These are phyloP conservation scores for Morbakka virulenta DNA, from an alignment of 30 jellyfish, hydroid and myxozoan genomes.

Conservation along the genomic window DNA sequence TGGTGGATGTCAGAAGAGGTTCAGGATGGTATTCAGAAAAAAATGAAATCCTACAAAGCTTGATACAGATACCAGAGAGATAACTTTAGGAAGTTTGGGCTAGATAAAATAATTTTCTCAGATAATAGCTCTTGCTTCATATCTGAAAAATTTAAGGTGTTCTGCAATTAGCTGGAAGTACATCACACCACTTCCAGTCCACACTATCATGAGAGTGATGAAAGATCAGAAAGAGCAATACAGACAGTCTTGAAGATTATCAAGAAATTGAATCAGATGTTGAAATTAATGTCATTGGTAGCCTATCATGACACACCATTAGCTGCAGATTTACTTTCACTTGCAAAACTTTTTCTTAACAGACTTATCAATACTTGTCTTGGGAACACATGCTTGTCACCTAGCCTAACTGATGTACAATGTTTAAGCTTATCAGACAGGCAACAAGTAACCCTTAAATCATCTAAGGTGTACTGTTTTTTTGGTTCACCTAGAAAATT, in stretches of 20 bases:
- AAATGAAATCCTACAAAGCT: too few relatives aligned
- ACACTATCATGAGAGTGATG: constrained; percentile 19
- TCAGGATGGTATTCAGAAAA: too few relatives aligned
- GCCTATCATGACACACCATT: constrained; percentile 3
- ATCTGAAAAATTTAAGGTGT: background rate
- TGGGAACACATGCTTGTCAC: background rate
- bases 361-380: constrained; percentile 5
- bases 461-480: too few relatives aligned
- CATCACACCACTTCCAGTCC: constrained; percentile 23
- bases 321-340: background rate
- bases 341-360: constrained; percentile 5
- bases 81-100: background rate
- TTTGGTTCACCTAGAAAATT: too few relatives aligned
- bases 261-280: background rate
- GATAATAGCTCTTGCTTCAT: constrained; percentile 16
- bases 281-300: constrained; percentile 5
- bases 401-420: background rate
- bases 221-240: constrained; percentile 5
- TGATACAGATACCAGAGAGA: too few relatives aligned
- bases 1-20: too few relatives aligned
- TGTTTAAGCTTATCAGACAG: too few relatives aligned
- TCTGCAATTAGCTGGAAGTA: background rate
- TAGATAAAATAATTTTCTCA: background rate
- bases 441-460: too few relatives aligned
- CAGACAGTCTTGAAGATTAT: background rate